Evolutionary conservation across 92 coral and sea anemone genomes (phyloP).

Genomic region (Bergia puertoricense): DNA sequence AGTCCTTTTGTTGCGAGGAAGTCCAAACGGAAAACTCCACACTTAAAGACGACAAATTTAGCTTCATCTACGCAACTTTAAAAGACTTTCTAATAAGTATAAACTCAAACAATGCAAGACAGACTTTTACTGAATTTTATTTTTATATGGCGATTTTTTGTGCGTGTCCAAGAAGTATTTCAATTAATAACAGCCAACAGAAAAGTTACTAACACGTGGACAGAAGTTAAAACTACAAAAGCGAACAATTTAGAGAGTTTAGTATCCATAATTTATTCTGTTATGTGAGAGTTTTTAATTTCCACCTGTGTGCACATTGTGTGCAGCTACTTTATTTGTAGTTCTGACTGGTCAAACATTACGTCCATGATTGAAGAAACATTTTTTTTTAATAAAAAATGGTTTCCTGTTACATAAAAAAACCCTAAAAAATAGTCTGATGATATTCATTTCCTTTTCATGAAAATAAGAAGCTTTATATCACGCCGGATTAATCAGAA

Average conservation of each 20-base stretch:
- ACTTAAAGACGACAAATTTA: slow-evolving; percentile 5
- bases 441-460: too few species aligned
- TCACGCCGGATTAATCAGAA: too few species aligned
- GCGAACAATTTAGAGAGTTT: not conserved
- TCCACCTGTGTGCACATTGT: slow-evolving; percentile 1
- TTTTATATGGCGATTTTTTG: not conserved
- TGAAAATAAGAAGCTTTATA: not conserved
- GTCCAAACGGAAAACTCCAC: not conserved
- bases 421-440: not conserved
- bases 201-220: too few species aligned
- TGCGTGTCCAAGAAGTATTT: not conserved
- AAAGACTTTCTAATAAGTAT: not conserved
- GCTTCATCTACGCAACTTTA: not conserved
- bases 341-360: not conserved
- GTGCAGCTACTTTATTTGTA: not conserved
- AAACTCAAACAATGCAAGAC: not conserved
- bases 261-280: not conserved
- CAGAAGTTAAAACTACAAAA: not conserved
- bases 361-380: not conserved
- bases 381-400: not conserved
- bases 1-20: slow-evolving; percentile 11
- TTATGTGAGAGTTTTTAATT: not conserved
- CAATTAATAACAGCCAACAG: not conserved
- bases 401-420: not conserved
- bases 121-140: not conserved